These are phyloP conservation scores for Tetrao urogallus DNA, from an alignment of 2,113 vertebrate genomes.

Conservation along the genomic window DNA sequence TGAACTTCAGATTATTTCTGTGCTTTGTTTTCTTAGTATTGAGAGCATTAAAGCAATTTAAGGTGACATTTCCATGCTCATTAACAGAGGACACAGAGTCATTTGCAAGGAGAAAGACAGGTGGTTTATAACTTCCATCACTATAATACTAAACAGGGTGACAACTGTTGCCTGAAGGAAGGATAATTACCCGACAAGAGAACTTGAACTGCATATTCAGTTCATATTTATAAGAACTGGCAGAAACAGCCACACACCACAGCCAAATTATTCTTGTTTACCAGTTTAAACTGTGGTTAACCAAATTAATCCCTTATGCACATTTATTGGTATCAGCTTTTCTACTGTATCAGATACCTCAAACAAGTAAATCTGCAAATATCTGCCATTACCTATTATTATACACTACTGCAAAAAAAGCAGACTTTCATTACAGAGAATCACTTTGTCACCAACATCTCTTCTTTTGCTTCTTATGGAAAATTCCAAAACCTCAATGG, in stretches of 20 bases:
- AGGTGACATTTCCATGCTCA: conserved; percentile 40
- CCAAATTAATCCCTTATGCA: not conserved
- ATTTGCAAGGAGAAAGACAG: conserved; percentile 44
- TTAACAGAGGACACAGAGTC: conserved; percentile 40
- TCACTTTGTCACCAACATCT: not conserved
- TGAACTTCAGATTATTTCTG: not conserved
- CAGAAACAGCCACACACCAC: not conserved
- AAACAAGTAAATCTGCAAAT: not conserved
- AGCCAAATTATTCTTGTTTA: not conserved
- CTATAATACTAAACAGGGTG: conserved; percentile 3
- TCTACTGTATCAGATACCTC: not conserved
- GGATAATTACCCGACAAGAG: conserved; percentile 8
- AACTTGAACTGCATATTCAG: not conserved
- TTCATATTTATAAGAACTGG: not conserved
- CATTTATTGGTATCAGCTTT: not conserved
- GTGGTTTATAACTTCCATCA: conserved; percentile 51
- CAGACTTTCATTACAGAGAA: not conserved
- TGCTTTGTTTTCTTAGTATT: not conserved
- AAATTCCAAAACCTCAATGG: not conserved
- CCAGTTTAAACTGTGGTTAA: not conserved
- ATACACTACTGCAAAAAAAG: not conserved
- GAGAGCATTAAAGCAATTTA: conserved; percentile 11
- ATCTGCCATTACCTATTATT: not conserved
- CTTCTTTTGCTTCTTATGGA: not conserved
- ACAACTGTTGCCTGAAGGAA: conserved; percentile 35